Evolutionary conservation across 2,113 vertebrate genomes (phyloP).

Genomic region (Corvus hawaiiensis): DNA sequence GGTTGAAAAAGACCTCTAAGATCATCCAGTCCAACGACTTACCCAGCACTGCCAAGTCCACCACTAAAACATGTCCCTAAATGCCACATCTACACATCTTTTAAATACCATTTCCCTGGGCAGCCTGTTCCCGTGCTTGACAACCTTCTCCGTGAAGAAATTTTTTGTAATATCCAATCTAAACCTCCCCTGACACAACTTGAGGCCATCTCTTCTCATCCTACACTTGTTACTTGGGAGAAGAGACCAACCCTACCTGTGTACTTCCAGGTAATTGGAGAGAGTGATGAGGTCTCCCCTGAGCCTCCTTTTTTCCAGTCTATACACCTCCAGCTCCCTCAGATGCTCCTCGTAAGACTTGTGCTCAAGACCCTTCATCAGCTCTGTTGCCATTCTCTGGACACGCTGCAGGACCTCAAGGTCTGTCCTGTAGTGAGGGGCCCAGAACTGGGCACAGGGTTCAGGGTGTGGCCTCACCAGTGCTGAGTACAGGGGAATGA

Average conservation of each 20-base stretch:
- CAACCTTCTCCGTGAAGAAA: not conserved
- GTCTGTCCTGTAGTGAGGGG: not conserved
- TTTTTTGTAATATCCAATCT: not conserved
- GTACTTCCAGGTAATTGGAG: not conserved
- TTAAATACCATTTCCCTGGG: not conserved
- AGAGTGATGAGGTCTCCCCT: not conserved
- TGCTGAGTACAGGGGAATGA: fast-evolving
- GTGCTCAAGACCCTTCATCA: not conserved
- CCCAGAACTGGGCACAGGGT: too few relatives aligned
- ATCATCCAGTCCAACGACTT: not conserved
- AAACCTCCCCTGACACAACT: not conserved
- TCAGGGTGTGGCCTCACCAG: not conserved
- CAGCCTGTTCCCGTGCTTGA: not conserved
- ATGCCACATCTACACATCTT: not conserved
- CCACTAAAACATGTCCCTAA: not conserved
- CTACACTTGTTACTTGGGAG: not conserved
- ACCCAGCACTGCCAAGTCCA: not conserved
- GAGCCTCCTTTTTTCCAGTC: not conserved
- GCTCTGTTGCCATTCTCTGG: not conserved
- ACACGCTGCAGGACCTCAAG: fast-evolving
- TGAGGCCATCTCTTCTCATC: not conserved
- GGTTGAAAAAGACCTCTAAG: not conserved
- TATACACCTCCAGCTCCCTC: not conserved
- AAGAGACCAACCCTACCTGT: not conserved
- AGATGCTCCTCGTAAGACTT: fast-evolving